Conservation (phyloP, 2,113 vertebrate genomes). For the Hemiscyllium ocellatum region DNA sequence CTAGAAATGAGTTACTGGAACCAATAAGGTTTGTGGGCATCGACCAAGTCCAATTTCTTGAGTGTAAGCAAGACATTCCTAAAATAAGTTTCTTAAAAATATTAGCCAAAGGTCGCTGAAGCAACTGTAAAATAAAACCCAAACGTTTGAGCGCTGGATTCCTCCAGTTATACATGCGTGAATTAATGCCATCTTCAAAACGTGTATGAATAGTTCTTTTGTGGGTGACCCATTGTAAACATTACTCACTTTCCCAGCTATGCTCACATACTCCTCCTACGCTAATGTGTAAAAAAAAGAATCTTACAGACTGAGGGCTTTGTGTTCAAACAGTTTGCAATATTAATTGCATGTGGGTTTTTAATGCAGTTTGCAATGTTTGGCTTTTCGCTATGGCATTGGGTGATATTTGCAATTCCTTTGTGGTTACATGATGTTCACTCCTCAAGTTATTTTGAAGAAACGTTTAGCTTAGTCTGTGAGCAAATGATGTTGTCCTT, state of each 20-base stretch:
- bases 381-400: not conserved
- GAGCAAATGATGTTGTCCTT: not conserved
- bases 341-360: not conserved
- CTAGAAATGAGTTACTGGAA: not conserved
- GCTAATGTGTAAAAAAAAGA: not conserved
- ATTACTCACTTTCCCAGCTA: conserved; percentile 22
- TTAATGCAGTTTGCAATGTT: not conserved
- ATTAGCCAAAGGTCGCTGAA: not conserved
- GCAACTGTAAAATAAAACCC: not conserved
- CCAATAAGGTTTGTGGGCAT: not conserved
- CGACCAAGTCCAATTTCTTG: not conserved
- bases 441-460: not conserved
- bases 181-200: not conserved
- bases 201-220: not conserved
- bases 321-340: not conserved
- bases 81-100: not conserved
- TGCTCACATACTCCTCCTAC: conserved; percentile 1
- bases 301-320: not conserved
- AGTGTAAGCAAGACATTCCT: not conserved
- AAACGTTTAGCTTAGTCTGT: not conserved
- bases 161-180: not conserved
- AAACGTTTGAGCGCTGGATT: not conserved
- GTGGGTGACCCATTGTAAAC: conserved; percentile 7
- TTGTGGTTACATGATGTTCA: not conserved
- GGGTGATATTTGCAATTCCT: not conserved